Base-by-base conservation (phyloP, 2,113 vertebrate genomes). In the Guaruba guarouba region DNA sequence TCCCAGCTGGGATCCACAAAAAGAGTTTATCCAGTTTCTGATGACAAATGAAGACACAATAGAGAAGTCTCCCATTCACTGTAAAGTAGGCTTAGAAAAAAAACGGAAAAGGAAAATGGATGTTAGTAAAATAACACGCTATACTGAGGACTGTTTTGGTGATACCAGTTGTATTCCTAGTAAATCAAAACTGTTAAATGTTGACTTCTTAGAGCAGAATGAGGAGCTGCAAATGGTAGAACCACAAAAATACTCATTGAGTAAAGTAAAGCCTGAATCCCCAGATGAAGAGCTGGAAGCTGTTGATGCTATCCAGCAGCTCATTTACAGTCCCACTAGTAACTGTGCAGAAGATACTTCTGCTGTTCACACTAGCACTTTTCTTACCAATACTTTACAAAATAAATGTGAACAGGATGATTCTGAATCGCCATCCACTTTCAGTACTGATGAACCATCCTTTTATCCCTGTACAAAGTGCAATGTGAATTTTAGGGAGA, bases 401-500 rank as follows among this genome's bases (percentile, higher is more conserved):
- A 98, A 98, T 91, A 98, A 99, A 98, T 98, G 98, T 97, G 98
- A 98, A 97, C 97, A 98, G 91, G 97, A 97, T 92, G 98, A 99
- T 97, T 98, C 97, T 28, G 98, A 98, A 92, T 97, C 98, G 6
- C 97, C 98, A 48, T 92, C 98, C 95, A 98, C 98, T 97, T 98
- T 98, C 85, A 98, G 97, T 97, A 97, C 97, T 8, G 98, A 99
- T 97, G 98, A 99, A 96, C 98, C 98, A 76, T 98, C 98, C 10
- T 99, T 99, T 97, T 99, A 99, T 97, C 98, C 98, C 90, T 99
- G 99, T 98, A 98, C 98, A 91, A 99, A 98, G 98, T 99, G 99
- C 98, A 98, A 99, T 97, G 98, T 98, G 98, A 99, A 99, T 98
- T 99, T 99, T 97, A 98, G 98, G 98, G 98, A 99, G 98, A 99